Base-by-base conservation (phyloP, 2,888 invertebrate species). In the Pegoplata infirma region DNA sequence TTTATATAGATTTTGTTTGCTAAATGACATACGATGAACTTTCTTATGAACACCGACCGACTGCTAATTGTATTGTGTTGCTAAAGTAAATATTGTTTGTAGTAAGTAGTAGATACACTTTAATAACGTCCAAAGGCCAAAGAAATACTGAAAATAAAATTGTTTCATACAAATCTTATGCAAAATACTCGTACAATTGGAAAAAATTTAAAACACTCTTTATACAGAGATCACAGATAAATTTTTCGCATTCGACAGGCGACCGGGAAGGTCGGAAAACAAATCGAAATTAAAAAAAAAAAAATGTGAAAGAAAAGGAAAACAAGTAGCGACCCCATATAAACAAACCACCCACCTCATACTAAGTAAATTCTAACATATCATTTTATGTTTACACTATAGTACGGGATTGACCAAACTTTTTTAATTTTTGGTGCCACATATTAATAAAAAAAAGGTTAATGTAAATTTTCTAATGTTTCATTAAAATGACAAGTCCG, bases 71-170 rank as follows among this genome's bases (percentile, higher is more conserved):
- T 73, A 51, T n/a, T 72, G 58, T 40, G 44, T 63, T 58, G 21
- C 14, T 47, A 66, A 32, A n/a, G n/a, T n/a, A n/a, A n/a, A 16
- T 16, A 32, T 59, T 56, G 56, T 46, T 61, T 55, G 55, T 55
- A 63, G 16, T 55, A 47, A n/a, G n/a, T n/a, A n/a, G n/a, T n/a
- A 23, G 7, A 61, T 46, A 67, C 56, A 49, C 74, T 61, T 66
- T 74, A 61, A 56, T 23, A 66, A 74, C 49, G 74, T 56, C 47
- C 69, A 79, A 74, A 74, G 61, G 78, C 78, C 61, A 55, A 61
- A 61, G 61, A 53, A 67, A 79, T 56, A 79, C 78, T 79, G 61
- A 74, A 66, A 36, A 64, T 25, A 17, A 58, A 74, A 74, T 53
- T 23, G 14, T 73, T 59, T 25, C 66, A 51, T 25, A 53, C 17